These are phyloP conservation scores for Nasonia giraulti DNA, from an alignment of 1,140 invertebrate species.

Conservation along the genomic window DNA sequence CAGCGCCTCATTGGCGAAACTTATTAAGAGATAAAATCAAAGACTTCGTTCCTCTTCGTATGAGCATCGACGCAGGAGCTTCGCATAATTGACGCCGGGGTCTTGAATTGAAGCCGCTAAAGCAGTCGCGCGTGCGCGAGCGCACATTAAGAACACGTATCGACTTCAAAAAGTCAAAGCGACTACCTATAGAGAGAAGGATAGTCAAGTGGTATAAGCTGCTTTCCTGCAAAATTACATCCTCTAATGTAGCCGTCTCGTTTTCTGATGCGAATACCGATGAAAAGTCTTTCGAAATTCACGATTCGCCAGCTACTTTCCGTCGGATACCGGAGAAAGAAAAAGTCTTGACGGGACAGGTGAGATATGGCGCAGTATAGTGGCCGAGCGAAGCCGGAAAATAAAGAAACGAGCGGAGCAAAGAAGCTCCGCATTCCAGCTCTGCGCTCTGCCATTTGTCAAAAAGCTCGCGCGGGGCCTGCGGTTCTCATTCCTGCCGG, in stretches of 20 bases:
- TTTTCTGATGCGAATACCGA: too few species aligned
- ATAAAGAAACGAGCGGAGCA: slow-evolving; percentile 1
- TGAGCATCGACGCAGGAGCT: not conserved
- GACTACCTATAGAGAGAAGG: too few species aligned
- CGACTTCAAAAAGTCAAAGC: not conserved
- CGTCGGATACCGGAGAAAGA: not conserved
- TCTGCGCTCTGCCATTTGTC: slow-evolving; percentile 39
- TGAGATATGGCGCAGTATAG: too few species aligned
- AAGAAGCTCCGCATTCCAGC: slow-evolving; percentile 4
- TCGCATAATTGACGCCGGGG: not conserved
- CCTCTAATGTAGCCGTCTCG: too few species aligned
- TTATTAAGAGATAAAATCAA: not conserved
- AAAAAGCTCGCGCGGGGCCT: slow-evolving; percentile 7
- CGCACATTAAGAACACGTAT: not conserved
- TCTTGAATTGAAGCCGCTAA: too few species aligned
- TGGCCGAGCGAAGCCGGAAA: not conserved
- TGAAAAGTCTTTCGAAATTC: not conserved
- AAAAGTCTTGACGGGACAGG: too few species aligned
- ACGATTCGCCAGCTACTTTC: not conserved
- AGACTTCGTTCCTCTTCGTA: not conserved
- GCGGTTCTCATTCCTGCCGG: not conserved
- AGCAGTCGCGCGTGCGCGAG: too few species aligned
- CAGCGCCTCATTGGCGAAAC: not conserved
- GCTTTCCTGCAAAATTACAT: too few species aligned
- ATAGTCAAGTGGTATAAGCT: too few species aligned